Evolutionary conservation across 2,113 vertebrate genomes (phyloP), one percentile per base, ranked within the genome.

Genomic region (Etheostoma spectabile): DNA sequence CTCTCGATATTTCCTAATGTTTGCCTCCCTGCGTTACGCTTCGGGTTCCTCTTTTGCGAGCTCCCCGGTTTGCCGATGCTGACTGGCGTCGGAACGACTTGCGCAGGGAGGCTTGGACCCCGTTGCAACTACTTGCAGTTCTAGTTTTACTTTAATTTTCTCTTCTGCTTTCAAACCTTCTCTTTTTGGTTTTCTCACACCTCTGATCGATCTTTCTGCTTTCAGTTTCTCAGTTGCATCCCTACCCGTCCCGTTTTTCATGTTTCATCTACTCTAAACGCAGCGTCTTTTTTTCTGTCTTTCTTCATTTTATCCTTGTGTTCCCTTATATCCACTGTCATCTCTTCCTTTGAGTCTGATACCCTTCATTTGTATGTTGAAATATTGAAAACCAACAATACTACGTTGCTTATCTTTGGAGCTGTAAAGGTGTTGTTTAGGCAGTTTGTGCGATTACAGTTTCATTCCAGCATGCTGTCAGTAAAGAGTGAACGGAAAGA

Each of bases 181-280:
- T 42, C 46, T 67, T 30, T 15, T 30, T 15, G 46, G 7, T 57
- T 21, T 15, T 42, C 19, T 72, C 18, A 68, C 38, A 38, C 30
- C 56, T 77, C 49, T 38, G 66, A 77, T 81, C n/a, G 57, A 4
- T 59, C 45, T 57, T 22, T 67, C n/a, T 55, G 22, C 52, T 56
- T 18, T 55, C 67, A 55, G 21, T 71, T 19, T 76, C 30, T 74
- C 6, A n/a, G 49, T 64, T 48, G n/a, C 42, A 45, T 22, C 16
- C 18, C 35, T 33, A 22, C 46, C 19, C 22, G 19, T 52, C 51
- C 52, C 22, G 42, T 10, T 60, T 16, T n/a, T 15, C 22, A 22
- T 24, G 30, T 79, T 64, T 59, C 3, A 62, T 63, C 27, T 46
- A 3, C 35, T 42, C 27, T 16, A 57, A 46, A 8, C 3, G 1